Evolutionary conservation across 2,113 vertebrate genomes (phyloP), one percentile per base, ranked within the genome.

Genomic region (Meleagris gallopavo): DNA sequence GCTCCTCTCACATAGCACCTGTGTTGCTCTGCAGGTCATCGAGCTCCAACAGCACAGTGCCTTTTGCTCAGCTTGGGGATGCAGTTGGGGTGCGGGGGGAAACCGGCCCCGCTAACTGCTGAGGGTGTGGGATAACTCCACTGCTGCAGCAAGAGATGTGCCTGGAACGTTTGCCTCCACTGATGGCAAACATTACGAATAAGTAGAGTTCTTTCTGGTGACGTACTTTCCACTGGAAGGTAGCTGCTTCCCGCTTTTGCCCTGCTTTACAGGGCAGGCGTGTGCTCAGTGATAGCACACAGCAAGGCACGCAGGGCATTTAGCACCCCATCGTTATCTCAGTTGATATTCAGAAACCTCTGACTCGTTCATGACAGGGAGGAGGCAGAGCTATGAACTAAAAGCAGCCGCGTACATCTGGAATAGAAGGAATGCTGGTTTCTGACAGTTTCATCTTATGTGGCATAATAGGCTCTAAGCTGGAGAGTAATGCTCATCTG

Each of bases 351-450:
- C 91, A 80, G 74, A 94, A 96, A 85, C 69, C 70, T 90, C 80
- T 2, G 12, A 61, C 60, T 67, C 74, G 85, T 96, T 70, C 17
- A 36, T 86, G 72, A 69, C 27, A 30, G 91, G 29, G 10, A 91
- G 84, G 75, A 93, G 84, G 76, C 86, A 96, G 86, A 94, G 93
- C 93, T 95, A 40, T 74, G 89, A 96, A 93, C 95, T 96, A 92
- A 90, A 95, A 96, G 80, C 50, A 83, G 80, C 81, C 90, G 66
- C 38, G 3, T 84, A 90, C 69, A 66, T 89, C 95, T 96, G 75
- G 78, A 78, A 80, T 82, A 77, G 86, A 76, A 96, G 90, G 83
- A 89, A 94, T 79, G 65, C 38, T 83, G 95, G 84, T 96, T 95
- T 94, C 76, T 91, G 79, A 72, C 29, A 81, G 55, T 83, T 93